A percentile compares a stretch with the other conserved stretches of the same genome.
phyloP scores from a whole-genome alignment of 2,888 invertebrate species.

The Hesperia comma region DNA sequence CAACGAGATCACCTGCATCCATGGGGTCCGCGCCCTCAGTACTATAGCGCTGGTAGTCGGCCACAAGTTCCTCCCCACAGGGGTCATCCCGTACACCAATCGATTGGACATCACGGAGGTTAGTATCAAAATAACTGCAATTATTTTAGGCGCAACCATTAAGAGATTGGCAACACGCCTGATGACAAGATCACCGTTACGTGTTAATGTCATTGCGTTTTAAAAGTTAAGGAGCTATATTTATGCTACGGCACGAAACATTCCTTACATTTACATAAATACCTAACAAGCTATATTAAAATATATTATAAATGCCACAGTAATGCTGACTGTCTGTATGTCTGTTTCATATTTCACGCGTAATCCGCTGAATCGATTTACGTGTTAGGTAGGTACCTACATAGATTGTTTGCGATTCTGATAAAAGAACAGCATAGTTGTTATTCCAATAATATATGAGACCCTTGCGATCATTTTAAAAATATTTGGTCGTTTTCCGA shows the following conservation, averaged over 20 bases:
- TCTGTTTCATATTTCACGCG: no score
- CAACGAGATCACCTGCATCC: conserved; percentile 87
- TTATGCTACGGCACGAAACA: not conserved
- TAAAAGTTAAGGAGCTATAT: conserved; percentile 28
- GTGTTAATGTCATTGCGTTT: conserved; percentile 23
- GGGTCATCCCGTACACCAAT: conserved; percentile 86
- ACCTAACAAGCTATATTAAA: no score
- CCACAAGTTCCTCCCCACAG: conserved; percentile 87
- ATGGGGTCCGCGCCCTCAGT: conserved; percentile 87
- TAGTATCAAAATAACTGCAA: conserved; percentile 40
- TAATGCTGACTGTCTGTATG: no score
- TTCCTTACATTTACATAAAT: not conserved
- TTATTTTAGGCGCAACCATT: conserved; percentile 33
- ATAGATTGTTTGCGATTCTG: no score
- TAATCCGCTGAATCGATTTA: no score
- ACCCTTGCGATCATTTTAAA: no score
- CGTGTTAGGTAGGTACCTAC: no score
- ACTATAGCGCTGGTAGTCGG: conserved; percentile 86
- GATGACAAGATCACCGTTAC: conserved; percentile 31
- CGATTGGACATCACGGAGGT: conserved; percentile 85
- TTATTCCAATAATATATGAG: no score
- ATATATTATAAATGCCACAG: no score
- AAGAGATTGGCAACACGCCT: conserved; percentile 34
- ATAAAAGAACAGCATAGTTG: no score
- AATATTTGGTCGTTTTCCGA: no score